phyloP scores from a whole-genome alignment of 2,113 vertebrate species.

The Prochilodus magdalenae region DNA sequence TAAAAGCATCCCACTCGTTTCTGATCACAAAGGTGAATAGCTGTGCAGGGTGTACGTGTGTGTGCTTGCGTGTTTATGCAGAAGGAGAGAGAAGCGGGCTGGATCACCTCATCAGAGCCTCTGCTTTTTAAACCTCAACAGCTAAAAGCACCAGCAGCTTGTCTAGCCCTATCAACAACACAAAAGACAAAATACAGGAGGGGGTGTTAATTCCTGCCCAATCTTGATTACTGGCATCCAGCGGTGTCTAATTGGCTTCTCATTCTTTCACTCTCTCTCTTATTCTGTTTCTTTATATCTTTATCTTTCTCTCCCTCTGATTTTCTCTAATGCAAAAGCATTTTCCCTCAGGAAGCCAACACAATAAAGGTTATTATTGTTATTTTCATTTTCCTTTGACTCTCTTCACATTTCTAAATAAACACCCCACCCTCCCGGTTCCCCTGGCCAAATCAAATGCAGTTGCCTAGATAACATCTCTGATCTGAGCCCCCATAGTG shows the following conservation, averaged over 20 bases:
- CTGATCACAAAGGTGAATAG: constrained; percentile 46
- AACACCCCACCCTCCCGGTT: constrained; percentile 6
- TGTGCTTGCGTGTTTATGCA: neutral
- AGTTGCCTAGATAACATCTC: constrained; percentile 43
- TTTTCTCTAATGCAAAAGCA: constrained; percentile 41
- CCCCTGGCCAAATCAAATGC: constrained; percentile 27
- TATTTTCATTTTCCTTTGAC: constrained; percentile 38
- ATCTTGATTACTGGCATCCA: constrained; percentile 52
- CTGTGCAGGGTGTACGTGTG: neutral
- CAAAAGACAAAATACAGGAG: constrained; percentile 29
- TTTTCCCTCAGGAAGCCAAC: constrained; percentile 42
- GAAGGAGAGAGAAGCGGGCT: neutral
- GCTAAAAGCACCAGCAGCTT: constrained; percentile 33
- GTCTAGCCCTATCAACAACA: constrained; percentile 16
- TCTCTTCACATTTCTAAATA: constrained; percentile 22
- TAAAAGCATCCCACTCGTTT: constrained; percentile 41
- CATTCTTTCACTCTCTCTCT: neutral
- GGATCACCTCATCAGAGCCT: constrained; percentile 17
- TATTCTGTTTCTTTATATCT: too few species aligned
- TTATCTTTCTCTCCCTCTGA: too few species aligned
- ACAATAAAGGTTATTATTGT: constrained; percentile 30
- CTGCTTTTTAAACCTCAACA: constrained; percentile 28
- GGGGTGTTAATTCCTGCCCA: constrained; percentile 37
- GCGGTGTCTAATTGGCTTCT: constrained; percentile 50
- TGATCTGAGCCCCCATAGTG: neutral